These are phyloP conservation scores for Lota lota DNA, from an alignment of 2,113 vertebrate genomes.

Conservation along the genomic window DNA sequence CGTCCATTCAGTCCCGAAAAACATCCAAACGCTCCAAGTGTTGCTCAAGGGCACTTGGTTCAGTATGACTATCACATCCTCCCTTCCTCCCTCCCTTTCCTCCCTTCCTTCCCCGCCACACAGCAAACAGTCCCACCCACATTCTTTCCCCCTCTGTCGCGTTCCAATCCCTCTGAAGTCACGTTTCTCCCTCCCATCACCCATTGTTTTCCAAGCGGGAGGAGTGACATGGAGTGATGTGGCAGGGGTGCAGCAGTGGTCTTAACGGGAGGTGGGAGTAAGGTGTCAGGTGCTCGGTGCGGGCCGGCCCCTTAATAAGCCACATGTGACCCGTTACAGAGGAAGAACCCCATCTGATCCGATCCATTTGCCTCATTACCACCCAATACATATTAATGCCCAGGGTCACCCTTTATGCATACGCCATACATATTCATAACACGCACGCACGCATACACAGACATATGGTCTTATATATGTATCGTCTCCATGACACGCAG, in stretches of 20 bases:
- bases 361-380: constrained; percentile 68
- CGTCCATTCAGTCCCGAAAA: too few species aligned
- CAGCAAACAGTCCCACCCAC: too few species aligned
- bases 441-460: constrained; percentile 27
- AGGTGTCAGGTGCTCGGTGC: constrained; percentile 64
- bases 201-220: neutral
- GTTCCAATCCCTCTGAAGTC: too few species aligned
- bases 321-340: constrained; percentile 73
- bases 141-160: too few species aligned
- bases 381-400: constrained; percentile 74
- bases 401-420: constrained; percentile 71
- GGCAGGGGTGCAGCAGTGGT: constrained; percentile 47
- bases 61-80: neutral
- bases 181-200: neutral
- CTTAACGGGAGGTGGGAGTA: constrained; percentile 41
- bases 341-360: constrained; percentile 67
- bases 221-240: constrained; percentile 4
- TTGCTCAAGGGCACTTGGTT: too few species aligned
- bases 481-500: neutral
- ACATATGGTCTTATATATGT: neutral
- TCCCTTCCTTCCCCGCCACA: too few species aligned
- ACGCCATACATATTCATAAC: constrained; percentile 72
- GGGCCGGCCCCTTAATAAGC: constrained; percentile 62
- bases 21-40: too few species aligned
- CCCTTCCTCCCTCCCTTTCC: neutral